phyloP scores from a whole-genome alignment of 1,140 invertebrate genomes.

The Drosophila grimshawi region DNA sequence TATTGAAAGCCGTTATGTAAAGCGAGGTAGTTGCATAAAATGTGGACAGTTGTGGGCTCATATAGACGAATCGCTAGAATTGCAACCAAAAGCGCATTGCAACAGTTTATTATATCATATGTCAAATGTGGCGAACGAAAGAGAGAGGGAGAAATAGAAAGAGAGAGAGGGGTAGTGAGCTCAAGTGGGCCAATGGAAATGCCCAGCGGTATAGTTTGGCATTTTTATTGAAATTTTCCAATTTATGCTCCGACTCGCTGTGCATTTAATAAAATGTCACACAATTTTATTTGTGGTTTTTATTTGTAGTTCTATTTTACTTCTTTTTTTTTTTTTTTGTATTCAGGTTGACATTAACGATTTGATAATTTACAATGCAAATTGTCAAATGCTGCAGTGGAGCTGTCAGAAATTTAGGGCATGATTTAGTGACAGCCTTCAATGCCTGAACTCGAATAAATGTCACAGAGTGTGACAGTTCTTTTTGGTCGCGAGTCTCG shows the following conservation, averaged over 20 bases:
- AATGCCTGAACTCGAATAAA: slow-evolving; percentile 62
- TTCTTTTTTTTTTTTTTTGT: neutral
- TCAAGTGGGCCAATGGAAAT: slow-evolving; percentile 3
- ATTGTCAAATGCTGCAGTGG: slow-evolving; percentile 24
- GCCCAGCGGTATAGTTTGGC: slow-evolving; percentile 26
- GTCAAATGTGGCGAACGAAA: slow-evolving; percentile 11
- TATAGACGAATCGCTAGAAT: slow-evolving; percentile 38
- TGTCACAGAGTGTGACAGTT: slow-evolving; percentile 68
- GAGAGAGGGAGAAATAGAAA: too few relatives aligned
- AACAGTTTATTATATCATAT: slow-evolving; percentile 69
- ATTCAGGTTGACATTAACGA: slow-evolving; percentile 39
- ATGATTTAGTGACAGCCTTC: slow-evolving; percentile 34
- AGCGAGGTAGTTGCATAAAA: slow-evolving; percentile 31
- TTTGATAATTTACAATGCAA: slow-evolving; percentile 52
- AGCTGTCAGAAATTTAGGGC: slow-evolving; percentile 17
- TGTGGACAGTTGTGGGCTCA: neutral
- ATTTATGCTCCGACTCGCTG: slow-evolving; percentile 34
- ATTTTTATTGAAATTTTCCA: slow-evolving; percentile 56
- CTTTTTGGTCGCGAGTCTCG: slow-evolving; percentile 36
- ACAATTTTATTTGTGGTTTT: slow-evolving; percentile 19
- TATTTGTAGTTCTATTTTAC: neutral
- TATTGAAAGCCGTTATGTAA: slow-evolving; percentile 33
- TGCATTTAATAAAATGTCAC: slow-evolving; percentile 64
- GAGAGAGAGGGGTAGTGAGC: neutral
- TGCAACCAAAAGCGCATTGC: slow-evolving; percentile 55